Conservation (phyloP, 2,797 vertebrate species). For the Typhlichthys eigenmanni region DNA sequence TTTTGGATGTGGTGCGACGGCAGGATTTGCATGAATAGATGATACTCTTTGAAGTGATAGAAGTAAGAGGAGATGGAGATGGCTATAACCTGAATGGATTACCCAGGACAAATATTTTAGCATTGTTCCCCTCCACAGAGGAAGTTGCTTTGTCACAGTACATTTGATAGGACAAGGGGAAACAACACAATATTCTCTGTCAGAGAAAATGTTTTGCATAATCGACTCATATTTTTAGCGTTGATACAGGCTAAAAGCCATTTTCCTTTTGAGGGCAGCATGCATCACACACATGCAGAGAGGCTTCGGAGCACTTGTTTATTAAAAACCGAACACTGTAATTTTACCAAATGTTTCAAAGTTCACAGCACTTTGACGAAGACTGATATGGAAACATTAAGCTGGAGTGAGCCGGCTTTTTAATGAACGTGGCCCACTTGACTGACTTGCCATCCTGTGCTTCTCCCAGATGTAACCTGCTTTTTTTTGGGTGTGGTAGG, state of each 20-base stretch:
- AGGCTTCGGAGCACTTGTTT: conserved; percentile 32
- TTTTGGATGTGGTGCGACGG: conserved; percentile 20
- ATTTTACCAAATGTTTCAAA: conserved; percentile 30
- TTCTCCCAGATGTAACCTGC: too few species aligned
- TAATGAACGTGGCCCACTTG: too few species aligned
- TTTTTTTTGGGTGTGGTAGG: too few species aligned
- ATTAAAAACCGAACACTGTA: conserved; percentile 1
- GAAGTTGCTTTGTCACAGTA: conserved; percentile 43
- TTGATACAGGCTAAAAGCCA: conserved; percentile 31
- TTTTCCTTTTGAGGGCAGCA: conserved; percentile 6
- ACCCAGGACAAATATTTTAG: conserved; percentile 34
- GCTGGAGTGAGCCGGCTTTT: too few species aligned
- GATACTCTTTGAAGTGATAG: conserved; percentile 65
- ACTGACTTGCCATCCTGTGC: too few species aligned
- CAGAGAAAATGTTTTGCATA: conserved; percentile 30
- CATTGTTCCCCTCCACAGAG: conserved; percentile 23
- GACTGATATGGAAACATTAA: too few species aligned
- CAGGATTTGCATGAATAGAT: conserved; percentile 63
- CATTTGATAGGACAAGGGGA: conserved; percentile 40
- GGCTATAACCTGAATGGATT: conserved; percentile 50
- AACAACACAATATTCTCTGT: conserved; percentile 35
- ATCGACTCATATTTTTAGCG: conserved; percentile 32
- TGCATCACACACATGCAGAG: conserved; percentile 22
- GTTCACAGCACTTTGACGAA: too few species aligned
- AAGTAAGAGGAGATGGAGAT: conserved; percentile 50